These are phyloP conservation scores for Himalopsyche anomala DNA, from an alignment of 2,888 invertebrate species.

Conservation along the genomic window DNA sequence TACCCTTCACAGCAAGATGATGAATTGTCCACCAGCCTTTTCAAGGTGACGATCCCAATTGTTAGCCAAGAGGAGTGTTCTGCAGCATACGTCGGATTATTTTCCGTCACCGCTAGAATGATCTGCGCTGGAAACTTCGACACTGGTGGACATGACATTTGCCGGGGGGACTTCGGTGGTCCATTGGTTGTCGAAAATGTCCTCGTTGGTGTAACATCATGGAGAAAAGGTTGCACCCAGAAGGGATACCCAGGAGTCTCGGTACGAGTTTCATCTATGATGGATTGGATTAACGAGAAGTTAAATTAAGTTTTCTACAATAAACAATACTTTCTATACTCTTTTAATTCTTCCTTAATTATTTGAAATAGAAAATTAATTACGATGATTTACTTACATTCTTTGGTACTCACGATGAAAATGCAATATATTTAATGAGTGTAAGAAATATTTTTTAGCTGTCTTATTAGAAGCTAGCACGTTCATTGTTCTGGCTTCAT, in stretches of 20 bases:
- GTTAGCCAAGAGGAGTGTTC: conserved; percentile 71
- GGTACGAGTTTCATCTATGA: conserved; percentile 73
- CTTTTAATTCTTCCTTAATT: no score
- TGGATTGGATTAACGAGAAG: conserved; percentile 69
- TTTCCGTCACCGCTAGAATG: conserved; percentile 71
- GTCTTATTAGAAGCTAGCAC: no score
- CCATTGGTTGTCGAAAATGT: conserved; percentile 74
- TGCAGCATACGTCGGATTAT: conserved; percentile 71
- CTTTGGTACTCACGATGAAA: no score
- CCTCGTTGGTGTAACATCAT: conserved; percentile 72
- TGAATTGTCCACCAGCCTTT: conserved; percentile 69
- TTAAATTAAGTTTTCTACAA: conserved; percentile 55
- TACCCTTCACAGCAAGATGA: conserved; percentile 68
- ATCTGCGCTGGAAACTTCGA: conserved; percentile 71
- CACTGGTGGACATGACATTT: conserved; percentile 72
- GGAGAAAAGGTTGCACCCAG: conserved; percentile 72
- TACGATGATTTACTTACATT: no score
- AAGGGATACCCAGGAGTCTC: conserved; percentile 77
- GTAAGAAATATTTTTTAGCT: no score
- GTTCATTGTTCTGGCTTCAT: no score
- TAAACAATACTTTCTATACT: no score
- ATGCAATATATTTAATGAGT: no score
- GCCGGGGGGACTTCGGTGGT: conserved; percentile 79
- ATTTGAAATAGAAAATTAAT: no score
- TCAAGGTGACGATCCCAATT: conserved; percentile 72